Evolutionary conservation across 2,113 vertebrate genomes (phyloP).

Genomic region (Micromys minutus): DNA sequence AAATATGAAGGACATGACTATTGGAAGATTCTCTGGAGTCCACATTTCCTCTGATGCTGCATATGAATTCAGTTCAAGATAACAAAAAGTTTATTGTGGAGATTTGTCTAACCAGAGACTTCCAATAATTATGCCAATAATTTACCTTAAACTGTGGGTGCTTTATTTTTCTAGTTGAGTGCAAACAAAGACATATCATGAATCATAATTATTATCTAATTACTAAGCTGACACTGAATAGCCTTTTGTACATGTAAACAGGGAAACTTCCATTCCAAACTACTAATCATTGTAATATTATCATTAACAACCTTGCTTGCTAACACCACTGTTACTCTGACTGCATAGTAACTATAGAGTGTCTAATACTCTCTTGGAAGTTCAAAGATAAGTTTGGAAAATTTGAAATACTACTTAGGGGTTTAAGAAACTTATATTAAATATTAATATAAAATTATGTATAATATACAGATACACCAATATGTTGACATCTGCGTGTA

Average conservation of each 20-base stretch:
- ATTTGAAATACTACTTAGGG: not conserved
- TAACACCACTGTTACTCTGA: not conserved
- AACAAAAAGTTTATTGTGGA: not conserved
- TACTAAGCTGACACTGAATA: not conserved
- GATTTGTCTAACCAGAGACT: not conserved
- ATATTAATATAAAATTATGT: not conserved
- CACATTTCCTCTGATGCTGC: not conserved
- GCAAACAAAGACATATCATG: not conserved
- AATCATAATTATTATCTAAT: not conserved
- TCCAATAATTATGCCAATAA: not conserved
- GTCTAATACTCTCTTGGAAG: not conserved
- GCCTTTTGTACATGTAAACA: rapidly evolving
- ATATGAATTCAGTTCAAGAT: not conserved
- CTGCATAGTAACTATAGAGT: not conserved
- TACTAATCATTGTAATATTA: not conserved
- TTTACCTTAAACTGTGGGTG: not conserved
- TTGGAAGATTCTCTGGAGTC: not conserved
- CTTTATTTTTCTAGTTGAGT: slow-evolving; percentile 7
- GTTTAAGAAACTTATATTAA: not conserved
- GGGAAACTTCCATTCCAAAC: not conserved
- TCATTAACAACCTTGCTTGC: not conserved
- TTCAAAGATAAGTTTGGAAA: not conserved
- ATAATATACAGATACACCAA: not conserved
- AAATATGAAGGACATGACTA: not conserved
- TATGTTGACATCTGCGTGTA: not conserved